These are phyloP conservation scores for Trichogramma evanescens DNA, from an alignment of 2,888 invertebrate species.

Conservation along the genomic window DNA sequence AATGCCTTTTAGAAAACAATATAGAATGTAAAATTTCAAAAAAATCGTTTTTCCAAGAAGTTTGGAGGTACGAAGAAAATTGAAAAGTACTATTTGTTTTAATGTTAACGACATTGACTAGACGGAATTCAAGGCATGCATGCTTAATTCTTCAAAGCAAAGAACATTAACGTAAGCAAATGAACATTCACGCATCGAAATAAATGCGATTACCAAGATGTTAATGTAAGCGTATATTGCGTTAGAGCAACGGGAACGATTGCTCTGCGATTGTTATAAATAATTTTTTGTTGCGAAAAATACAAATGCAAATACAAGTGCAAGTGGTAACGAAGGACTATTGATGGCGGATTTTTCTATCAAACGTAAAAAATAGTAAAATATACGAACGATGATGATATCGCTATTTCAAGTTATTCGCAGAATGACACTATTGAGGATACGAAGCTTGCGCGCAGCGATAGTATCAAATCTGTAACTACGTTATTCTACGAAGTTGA, in stretches of 20 bases:
- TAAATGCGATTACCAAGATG: constrained; percentile 13
- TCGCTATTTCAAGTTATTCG: constrained; percentile 17
- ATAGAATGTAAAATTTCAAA: constrained; percentile 13
- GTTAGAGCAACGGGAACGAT: constrained; percentile 2
- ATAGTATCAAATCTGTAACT: constrained; percentile 12
- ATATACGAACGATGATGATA: constrained; percentile 12
- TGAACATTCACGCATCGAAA: constrained; percentile 15
- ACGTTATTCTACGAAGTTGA: constrained; percentile 10
- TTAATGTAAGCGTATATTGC: constrained; percentile 3
- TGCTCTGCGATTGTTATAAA: constrained; percentile 31
- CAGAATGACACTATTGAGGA: constrained; percentile 8
- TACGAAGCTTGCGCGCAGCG: constrained; percentile 9
- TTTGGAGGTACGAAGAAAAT: not conserved
- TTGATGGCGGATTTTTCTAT: constrained; percentile 23
- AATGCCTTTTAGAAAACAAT: constrained; percentile 19
- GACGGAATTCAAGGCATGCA: constrained; percentile 10
- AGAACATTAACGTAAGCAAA: not conserved
- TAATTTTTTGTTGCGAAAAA: constrained; percentile 35
- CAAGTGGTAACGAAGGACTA: constrained; percentile 15
- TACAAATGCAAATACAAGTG: constrained; percentile 17
- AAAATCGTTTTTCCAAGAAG: constrained; percentile 9
- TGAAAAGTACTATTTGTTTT: constrained; percentile 12
- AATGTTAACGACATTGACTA: constrained; percentile 13
- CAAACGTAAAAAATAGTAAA: constrained; percentile 10
- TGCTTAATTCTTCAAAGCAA: constrained; percentile 1